Evolutionary conservation across 2,113 vertebrate species (phyloP), one percentile per base, ranked within the genome.

Genomic region (Poicephalus meyeri): DNA sequence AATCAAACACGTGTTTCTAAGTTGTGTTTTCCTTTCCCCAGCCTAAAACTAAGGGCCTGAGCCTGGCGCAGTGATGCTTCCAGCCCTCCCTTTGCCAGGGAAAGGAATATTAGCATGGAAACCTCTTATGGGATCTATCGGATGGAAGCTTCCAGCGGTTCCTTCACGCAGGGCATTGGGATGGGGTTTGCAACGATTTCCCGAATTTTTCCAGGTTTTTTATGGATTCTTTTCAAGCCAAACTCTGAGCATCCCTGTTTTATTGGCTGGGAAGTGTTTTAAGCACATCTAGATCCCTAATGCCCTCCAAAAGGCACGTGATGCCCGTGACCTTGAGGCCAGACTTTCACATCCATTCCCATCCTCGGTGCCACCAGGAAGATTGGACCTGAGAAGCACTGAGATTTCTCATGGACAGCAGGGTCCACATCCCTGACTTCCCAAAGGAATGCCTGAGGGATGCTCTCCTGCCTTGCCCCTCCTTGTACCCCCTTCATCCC

Each of bases 81-180:
- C 42, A 71, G 39, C 7, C 15, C 46, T 77, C 60, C 8, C 9
- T 84, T 80, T 70, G 15, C 50, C 37, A 78, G 16, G 17, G 31
- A 78, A 77, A 52, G 33, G 11, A 72, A 13, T 12, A 61, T 29
- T 28, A 10, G 23, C n/a, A 8, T 10, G 64, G 77, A 80, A 80
- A 49, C 13, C 21, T 8, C 10, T 4, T 31, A 47, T 4, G 49
- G 53, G 64, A 83, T 65, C 6, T 13, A 41, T 33, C 2, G 31
- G 50, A 19, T 26, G 58, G 56, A 82, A 64, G 56, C 26, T 42
- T 86, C 72, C 17, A 55, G 41, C 15, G 2, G 49, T 16, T 76
- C 44, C 50, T 4, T 25, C 41, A 15, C 0, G 0, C 11, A 12
- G 9, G 56, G 20, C 13, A 7, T 0, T 3, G 13, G 19, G 17